A percentile compares a stretch with the other conserved stretches of the same genome.
phyloP scores from a whole-genome alignment of 2,888 invertebrate species.

The Thereva unica region DNA sequence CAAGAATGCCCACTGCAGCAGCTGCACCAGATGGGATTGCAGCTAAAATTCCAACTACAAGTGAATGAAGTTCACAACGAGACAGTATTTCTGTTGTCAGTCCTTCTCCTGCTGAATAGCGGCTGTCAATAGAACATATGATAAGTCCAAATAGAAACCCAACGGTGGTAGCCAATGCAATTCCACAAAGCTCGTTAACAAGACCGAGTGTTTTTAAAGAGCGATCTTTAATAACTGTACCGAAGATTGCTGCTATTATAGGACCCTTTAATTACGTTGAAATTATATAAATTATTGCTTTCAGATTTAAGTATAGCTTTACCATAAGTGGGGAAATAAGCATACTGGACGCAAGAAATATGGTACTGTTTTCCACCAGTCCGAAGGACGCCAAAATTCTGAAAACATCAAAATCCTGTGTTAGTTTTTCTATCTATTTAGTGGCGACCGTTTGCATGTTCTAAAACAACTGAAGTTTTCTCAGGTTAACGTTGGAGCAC shows the following conservation, averaged over 20 bases:
- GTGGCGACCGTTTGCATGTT: too few relatives aligned
- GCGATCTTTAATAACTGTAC: slow-evolving; percentile 69
- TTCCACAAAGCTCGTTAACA: slow-evolving; percentile 68
- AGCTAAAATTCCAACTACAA: slow-evolving; percentile 73
- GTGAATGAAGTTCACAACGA: slow-evolving; percentile 67
- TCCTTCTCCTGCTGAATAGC: slow-evolving; percentile 65
- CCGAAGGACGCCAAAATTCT: slow-evolving; percentile 74
- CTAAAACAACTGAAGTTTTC: too few relatives aligned
- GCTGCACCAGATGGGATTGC: slow-evolving; percentile 79
- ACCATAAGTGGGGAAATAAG: slow-evolving; percentile 81
- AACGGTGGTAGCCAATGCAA: slow-evolving; percentile 67
- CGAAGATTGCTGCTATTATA: slow-evolving; percentile 76
- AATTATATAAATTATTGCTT: background rate
- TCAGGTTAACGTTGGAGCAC: too few relatives aligned
- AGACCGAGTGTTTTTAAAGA: slow-evolving; percentile 68
- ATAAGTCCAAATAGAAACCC: slow-evolving; percentile 72
- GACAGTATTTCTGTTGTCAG: slow-evolving; percentile 70
- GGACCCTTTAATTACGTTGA: slow-evolving; percentile 63
- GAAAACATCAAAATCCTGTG: slow-evolving; percentile 43
- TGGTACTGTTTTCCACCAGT: slow-evolving; percentile 73
- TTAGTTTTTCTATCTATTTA: too few relatives aligned
- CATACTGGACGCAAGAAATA: slow-evolving; percentile 78
- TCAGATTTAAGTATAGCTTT: slow-evolving; percentile 42
- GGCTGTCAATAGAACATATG: slow-evolving; percentile 62
- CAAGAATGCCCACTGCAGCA: slow-evolving; percentile 76